Percentiles rank a stretch among this genome's conserved stretches.
Conservation (phyloP, 2,797 vertebrate species). For the Scolopax rusticola region DNA sequence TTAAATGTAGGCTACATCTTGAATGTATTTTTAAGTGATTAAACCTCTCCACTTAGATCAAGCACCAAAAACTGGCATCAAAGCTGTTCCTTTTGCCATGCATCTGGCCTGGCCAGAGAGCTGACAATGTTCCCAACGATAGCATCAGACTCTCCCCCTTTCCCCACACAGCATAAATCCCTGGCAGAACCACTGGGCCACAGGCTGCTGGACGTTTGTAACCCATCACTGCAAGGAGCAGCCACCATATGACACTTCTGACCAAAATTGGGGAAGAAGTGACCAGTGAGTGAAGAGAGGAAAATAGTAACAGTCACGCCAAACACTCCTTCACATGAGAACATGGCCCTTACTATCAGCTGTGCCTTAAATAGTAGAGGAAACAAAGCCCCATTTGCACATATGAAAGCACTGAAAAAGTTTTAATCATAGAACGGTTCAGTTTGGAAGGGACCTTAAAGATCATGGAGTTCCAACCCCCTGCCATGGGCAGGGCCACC, state of each 20-base stretch:
- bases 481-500: too few species aligned
- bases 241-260: not conserved
- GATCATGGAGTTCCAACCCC: too few species aligned
- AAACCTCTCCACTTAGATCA: not conserved
- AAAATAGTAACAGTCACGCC: not conserved
- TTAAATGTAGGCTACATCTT: not conserved
- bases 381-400: not conserved
- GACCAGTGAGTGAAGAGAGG: not conserved
- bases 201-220: not conserved
- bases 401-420: not conserved
- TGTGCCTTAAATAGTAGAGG: not conserved
- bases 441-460: too few species aligned
- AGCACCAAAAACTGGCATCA: not conserved
- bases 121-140: accelerated
- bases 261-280: not conserved
- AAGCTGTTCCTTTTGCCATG: not conserved
- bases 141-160: not conserved
- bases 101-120: not conserved
- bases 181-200: not conserved
- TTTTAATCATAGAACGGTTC: not conserved
- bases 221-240: not conserved
- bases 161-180: not conserved
- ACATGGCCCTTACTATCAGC: not conserved
- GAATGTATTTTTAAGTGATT: not conserved
- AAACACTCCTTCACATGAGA: not conserved